Evolutionary conservation across 2,797 vertebrate species (phyloP), one percentile per base, ranked within the genome.

Genomic region (Chanos chanos): DNA sequence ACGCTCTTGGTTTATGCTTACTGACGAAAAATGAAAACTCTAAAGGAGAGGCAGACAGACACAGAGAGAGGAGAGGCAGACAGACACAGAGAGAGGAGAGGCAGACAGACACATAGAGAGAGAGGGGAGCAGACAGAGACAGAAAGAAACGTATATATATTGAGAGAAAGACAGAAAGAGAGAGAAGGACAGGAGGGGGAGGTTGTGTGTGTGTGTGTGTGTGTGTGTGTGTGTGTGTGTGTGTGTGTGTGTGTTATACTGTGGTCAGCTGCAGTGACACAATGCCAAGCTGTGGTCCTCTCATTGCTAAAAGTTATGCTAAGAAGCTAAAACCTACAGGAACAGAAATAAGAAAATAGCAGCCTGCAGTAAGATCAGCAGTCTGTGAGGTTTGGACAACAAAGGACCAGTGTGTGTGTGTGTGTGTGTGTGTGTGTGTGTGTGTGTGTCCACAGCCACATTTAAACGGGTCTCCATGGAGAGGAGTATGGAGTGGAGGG

Each of bases 401-500:
- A 87, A 89, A 33, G 83, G 68, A 64, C 70, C 76, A 87, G 77
- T 89, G 85, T 88, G 19, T 8, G 18, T 33, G 19, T 36, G 18
- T 10, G 15, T 48, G 12, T 4, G 19, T 21, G 21, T 43, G 40
- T n/a, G n/a, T n/a, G n/a, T n/a, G n/a, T n/a, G n/a, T 66, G 58
- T 56, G 74, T 80, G 53, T 55, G 65, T 69, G 51, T 55, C 60
- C n/a, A 47, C 73, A 74, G 71, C 82, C 80, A 81, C 78, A 80
- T 85, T 82, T 81, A 79, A 56, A 67, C 70, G 71, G 75, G 80
- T 81, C 80, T 83, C 78, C 61, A 22, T 36, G 24, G 68, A 37
- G 37, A 60, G 75, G 71, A 61, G 79, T 77, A 79, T 81, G 85
- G 77, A 86, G 70, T 81, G 54, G 47, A 51, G 71, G 74, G 71